Conservation (phyloP, 2,797 vertebrate genomes). For the Microhierax caerulescens region DNA sequence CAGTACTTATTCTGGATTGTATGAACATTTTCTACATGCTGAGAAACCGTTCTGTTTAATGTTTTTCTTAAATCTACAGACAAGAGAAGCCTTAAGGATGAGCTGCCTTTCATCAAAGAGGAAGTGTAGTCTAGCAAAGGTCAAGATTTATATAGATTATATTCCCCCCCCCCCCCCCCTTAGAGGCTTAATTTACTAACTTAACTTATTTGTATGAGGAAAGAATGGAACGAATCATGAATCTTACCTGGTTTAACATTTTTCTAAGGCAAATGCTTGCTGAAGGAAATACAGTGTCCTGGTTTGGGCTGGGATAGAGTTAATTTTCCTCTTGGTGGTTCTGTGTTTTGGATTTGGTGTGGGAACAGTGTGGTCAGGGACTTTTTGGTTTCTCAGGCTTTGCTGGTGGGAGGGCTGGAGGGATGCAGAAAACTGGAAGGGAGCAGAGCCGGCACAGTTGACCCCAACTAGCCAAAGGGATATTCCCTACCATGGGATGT, state of each 20-base stretch:
- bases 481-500: no score
- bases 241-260: not conserved
- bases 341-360: no score
- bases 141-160: not conserved
- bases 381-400: no score
- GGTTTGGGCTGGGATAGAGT: no score
- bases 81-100: slow-evolving; percentile 71
- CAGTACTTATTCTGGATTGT: not conserved
- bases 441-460: no score
- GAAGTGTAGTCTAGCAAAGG: slow-evolving; percentile 56
- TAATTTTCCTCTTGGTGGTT: no score
- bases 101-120: slow-evolving; percentile 46
- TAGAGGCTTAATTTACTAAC: not conserved
- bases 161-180: no score
- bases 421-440: no score
- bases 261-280: not conserved
- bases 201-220: not conserved
- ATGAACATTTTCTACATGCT: not conserved
- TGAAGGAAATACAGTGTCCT: not conserved
- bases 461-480: no score
- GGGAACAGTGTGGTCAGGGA: no score
- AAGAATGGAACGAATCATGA: not conserved
- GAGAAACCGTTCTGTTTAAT: not conserved
- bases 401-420: no score
- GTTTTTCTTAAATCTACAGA: slow-evolving; percentile 41